These are phyloP conservation scores for Mirounga angustirostris DNA, from an alignment of 2,113 vertebrate genomes.

Conservation along the genomic window DNA sequence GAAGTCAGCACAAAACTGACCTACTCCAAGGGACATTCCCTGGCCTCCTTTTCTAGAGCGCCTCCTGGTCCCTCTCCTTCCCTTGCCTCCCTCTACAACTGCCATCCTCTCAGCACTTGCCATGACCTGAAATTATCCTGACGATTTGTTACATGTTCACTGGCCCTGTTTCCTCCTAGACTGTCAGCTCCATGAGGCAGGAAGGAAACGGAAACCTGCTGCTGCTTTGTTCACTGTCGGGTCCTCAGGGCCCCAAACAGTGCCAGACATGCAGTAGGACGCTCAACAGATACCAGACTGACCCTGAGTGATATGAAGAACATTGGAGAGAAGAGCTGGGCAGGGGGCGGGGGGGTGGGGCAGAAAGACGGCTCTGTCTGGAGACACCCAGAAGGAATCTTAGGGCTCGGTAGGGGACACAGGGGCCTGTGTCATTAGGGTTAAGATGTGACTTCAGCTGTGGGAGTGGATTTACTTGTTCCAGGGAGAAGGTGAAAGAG, in stretches of 20 bases:
- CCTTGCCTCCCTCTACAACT: not conserved
- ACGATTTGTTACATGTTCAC: not conserved
- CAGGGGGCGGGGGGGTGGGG: too few species aligned
- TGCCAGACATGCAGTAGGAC: not conserved
- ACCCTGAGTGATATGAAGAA: not conserved
- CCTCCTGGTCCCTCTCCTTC: not conserved
- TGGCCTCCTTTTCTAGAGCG: not conserved
- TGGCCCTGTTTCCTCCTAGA: not conserved
- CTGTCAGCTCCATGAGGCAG: not conserved
- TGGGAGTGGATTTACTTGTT: not conserved
- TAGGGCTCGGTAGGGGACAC: not conserved
- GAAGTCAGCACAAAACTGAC: not conserved
- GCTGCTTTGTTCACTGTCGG: not conserved
- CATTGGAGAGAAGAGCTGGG: not conserved
- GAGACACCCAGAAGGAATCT: not conserved
- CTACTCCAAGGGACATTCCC: not conserved
- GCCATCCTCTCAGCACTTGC: not conserved
- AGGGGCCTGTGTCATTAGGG: not conserved
- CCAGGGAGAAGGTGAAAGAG: not conserved
- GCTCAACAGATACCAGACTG: not conserved
- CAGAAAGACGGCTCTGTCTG: not conserved
- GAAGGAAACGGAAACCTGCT: not conserved
- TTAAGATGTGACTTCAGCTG: not conserved
- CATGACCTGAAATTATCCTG: not conserved
- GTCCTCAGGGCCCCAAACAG: not conserved